Base-by-base conservation (phyloP, 2,797 vertebrate genomes). In the Liparis tanakae region DNA sequence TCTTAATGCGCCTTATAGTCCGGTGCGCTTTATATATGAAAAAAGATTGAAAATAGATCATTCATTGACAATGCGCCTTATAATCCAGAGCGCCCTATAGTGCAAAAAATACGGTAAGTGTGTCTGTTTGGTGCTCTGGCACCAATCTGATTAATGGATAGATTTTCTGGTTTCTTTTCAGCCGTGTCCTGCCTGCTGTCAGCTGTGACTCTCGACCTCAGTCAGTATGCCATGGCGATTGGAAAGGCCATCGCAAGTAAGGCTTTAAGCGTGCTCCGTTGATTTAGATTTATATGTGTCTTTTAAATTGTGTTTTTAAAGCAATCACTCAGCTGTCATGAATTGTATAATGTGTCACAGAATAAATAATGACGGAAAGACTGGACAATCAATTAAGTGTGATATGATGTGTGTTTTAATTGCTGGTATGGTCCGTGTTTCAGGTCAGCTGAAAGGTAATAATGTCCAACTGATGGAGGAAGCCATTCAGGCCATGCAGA, bases 391-490 rank as follows among this genome's bases (percentile, higher is more conserved):
- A 8, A 2, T 55, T 15, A 3, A 14, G 44, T 22, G 33, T 30
- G 25, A 30, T 30, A 9, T 10, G 18, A 5, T 15, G 48, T 39
- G 6, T 66, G 5, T 60, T 60, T 62, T 12, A 18, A 57, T 22
- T 10, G 1, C 6, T 17, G 0, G 1, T 41, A 1, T 70, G 65
- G 7, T 78, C 0, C 80, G 50, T 81, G 22, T 91, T 81, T 66
- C 70, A 94, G 98, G 96, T 83, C 98, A 99, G 68, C 91, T 99
- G 85, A 99, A 99, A 78, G 97, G 96, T 37, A 99, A 99, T 80
- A 99, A 97, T 3, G 59, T 92, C 10, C 96, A 96, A 80, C 91
- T 99, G 84, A 97, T 97, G 96, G 97, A 98, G 12, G 96, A 96
- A 86, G 96, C 98, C 0, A 95, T 98, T 43, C 92, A 96, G 89